These are phyloP conservation scores for Anolis carolinensis DNA, from an alignment of 2,113 vertebrate species.

Conservation along the genomic window DNA sequence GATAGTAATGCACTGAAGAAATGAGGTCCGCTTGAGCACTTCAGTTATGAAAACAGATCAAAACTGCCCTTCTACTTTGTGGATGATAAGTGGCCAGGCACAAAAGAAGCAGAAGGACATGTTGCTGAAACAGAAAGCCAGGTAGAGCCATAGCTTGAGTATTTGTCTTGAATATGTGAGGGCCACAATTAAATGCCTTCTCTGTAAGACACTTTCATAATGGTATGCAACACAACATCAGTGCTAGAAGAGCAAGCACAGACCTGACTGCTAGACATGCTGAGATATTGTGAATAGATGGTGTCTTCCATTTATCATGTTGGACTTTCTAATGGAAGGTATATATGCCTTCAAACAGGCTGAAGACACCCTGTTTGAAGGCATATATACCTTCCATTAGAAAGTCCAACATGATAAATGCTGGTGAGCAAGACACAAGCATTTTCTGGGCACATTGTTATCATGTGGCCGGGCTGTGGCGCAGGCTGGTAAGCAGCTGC, in stretches of 20 bases:
- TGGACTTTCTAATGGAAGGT: not conserved
- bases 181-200: not conserved
- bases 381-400: not conserved
- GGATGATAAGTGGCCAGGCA: not conserved
- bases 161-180: not conserved
- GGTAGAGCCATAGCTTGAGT: not conserved
- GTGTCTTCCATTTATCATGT: too few relatives aligned
- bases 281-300: not conserved
- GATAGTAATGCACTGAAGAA: not conserved
- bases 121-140: not conserved
- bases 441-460: not conserved
- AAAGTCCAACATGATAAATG: not conserved
- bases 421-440: not conserved
- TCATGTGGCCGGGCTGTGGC: too few relatives aligned
- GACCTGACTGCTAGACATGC: not conserved
- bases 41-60: conserved; percentile 11
- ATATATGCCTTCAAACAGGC: not conserved
- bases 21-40: not conserved
- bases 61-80: not conserved
- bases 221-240: not conserved
- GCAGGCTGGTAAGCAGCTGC: too few relatives aligned
- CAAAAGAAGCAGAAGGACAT: not conserved
- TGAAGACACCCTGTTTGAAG: not conserved
- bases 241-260: not conserved
- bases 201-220: not conserved